These are phyloP conservation scores for Falco rusticolus DNA, from an alignment of 2,797 vertebrate species.

Conservation along the genomic window DNA sequence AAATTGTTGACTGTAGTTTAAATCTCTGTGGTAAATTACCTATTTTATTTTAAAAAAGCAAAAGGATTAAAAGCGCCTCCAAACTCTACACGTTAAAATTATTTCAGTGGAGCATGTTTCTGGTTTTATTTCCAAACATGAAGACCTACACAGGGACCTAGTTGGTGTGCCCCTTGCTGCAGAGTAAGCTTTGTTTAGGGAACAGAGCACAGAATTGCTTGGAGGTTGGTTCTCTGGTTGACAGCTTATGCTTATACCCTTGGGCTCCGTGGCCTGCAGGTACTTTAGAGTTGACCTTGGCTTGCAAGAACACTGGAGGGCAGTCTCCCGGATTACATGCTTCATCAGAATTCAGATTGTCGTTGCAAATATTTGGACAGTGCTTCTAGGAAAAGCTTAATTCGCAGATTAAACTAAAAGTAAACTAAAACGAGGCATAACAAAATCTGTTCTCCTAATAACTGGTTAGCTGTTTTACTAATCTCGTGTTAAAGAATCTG, in stretches of 20 bases:
- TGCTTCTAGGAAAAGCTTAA: not conserved
- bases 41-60: not conserved
- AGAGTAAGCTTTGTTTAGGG: not conserved
- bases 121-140: not conserved
- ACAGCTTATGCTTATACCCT: not conserved
- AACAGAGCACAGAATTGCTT: not conserved
- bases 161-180: not conserved
- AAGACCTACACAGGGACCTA: not conserved
- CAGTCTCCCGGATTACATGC: not conserved
- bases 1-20: not conserved
- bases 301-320: not conserved
- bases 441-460: not conserved
- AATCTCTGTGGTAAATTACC: not conserved
- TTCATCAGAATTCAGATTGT: constrained; percentile 20
- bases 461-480: not conserved
- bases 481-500: not conserved
- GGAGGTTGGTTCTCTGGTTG: not conserved
- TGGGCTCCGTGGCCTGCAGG: not conserved
- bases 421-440: not conserved
- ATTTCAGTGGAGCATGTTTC: not conserved
- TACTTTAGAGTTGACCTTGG: not conserved
- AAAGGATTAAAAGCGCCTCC: not conserved
- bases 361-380: not conserved
- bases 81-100: not conserved
- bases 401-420: not conserved